Evolutionary conservation across 2,888 invertebrate species (phyloP).

Genomic region (Stictocephala bisonia): DNA sequence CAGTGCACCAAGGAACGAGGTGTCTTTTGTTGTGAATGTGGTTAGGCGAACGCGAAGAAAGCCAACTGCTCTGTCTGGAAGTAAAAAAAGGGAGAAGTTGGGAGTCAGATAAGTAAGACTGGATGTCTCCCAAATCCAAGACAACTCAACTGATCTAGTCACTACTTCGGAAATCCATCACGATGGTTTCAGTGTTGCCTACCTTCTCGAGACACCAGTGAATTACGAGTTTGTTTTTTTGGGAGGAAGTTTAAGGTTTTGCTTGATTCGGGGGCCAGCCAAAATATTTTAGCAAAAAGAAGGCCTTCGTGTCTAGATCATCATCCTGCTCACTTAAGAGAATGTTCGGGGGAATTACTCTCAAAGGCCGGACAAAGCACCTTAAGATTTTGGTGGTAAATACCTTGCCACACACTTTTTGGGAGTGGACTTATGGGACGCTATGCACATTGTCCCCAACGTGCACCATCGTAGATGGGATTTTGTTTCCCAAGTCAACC

Average conservation of each 20-base stretch:
- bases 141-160: not conserved
- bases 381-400: not conserved
- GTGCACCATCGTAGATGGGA: not conserved
- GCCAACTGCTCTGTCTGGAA: not conserved
- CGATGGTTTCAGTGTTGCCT: not conserved
- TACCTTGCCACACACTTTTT: not conserved
- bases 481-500: not conserved
- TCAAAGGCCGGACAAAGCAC: not conserved
- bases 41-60: not conserved
- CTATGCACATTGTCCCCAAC: not conserved
- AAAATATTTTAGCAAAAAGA: not conserved
- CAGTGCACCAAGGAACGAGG: not conserved
- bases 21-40: not conserved
- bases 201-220: not conserved
- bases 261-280: not conserved
- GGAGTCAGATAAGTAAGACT: not conserved
- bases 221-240: not conserved
- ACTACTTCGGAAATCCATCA: not conserved
- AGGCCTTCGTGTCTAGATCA: not conserved
- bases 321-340: not conserved
- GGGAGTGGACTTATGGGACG: constrained; percentile 9
- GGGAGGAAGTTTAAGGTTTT: not conserved
- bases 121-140: not conserved
- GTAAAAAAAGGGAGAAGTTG: not conserved
- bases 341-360: not conserved